Evolutionary conservation across 2,797 vertebrate genomes (phyloP).

Genomic region (Pangasius djambal): DNA sequence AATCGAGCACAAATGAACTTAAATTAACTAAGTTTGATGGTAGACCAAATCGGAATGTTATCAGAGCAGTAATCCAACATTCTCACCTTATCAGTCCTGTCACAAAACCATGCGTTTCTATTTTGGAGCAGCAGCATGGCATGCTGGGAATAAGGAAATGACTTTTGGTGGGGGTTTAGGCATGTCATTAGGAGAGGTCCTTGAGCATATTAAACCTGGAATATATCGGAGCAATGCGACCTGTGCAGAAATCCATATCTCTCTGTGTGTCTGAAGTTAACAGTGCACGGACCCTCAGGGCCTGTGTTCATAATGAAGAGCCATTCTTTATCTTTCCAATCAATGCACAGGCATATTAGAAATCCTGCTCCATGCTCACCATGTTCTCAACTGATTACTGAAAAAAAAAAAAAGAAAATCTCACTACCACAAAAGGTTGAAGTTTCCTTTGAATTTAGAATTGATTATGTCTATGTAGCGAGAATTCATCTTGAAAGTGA

Average conservation of each 20-base stretch:
- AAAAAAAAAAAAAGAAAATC: not conserved
- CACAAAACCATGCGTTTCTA: slow-evolving; percentile 34
- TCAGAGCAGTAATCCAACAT: slow-evolving; percentile 4
- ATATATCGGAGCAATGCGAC: slow-evolving; percentile 48
- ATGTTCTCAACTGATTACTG: slow-evolving; percentile 13
- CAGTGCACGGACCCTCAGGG: slow-evolving; percentile 50
- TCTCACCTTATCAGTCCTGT: slow-evolving; percentile 28
- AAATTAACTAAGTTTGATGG: not conserved
- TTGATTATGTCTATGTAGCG: too few relatives aligned
- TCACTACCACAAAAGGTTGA: slow-evolving; percentile 11
- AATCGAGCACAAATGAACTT: not conserved
- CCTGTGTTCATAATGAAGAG: slow-evolving; percentile 56
- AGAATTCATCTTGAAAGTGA: not conserved
- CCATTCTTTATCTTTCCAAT: slow-evolving; percentile 60
- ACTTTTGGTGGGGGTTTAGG: slow-evolving; percentile 40
- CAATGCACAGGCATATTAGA: slow-evolving; percentile 59
- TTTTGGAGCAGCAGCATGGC: slow-evolving; percentile 16
- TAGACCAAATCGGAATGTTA: not conserved
- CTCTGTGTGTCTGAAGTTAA: slow-evolving; percentile 45
- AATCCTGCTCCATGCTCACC: slow-evolving; percentile 37
- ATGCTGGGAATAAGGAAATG: slow-evolving; percentile 41
- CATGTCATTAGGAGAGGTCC: slow-evolving; percentile 49
- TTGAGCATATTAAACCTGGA: slow-evolving; percentile 56
- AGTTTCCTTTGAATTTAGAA: not conserved
- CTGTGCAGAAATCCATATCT: slow-evolving; percentile 54